Evolutionary conservation across 2,113 vertebrate species (phyloP).

Genomic region (Stegostoma tigrinum): DNA sequence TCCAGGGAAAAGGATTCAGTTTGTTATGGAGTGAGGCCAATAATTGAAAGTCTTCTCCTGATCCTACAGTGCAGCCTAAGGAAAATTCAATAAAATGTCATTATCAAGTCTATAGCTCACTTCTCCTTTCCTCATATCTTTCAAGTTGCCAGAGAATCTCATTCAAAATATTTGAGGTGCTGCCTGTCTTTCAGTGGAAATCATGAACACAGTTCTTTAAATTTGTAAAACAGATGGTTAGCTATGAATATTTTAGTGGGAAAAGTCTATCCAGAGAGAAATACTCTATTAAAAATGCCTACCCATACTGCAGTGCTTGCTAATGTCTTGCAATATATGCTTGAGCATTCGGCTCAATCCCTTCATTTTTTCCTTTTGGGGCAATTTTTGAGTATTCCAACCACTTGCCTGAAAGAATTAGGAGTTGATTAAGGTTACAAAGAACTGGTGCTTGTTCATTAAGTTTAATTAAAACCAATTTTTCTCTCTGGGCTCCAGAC

Average conservation of each 20-base stretch:
- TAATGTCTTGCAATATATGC: neutral
- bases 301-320: neutral
- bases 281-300: neutral
- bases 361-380: neutral
- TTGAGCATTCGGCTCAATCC: neutral
- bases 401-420: neutral
- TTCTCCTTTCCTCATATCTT: neutral
- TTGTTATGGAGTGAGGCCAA: neutral
- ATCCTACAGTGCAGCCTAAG: no score
- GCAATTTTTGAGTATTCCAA: neutral
- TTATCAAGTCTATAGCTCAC: neutral
- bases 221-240: neutral
- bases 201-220: neutral
- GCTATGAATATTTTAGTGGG: neutral
- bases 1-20: neutral
- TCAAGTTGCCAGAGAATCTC: neutral
- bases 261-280: neutral
- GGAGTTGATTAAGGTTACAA: neutral
- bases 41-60: neutral
- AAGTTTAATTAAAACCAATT: no score
- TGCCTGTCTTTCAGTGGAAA: neutral
- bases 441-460: no score
- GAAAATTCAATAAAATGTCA: no score
- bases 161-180: neutral
- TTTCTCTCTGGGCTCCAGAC: no score